These are phyloP conservation scores for Bimastos eiseni DNA, from an alignment of 2,888 invertebrate genomes.

Conservation along the genomic window DNA sequence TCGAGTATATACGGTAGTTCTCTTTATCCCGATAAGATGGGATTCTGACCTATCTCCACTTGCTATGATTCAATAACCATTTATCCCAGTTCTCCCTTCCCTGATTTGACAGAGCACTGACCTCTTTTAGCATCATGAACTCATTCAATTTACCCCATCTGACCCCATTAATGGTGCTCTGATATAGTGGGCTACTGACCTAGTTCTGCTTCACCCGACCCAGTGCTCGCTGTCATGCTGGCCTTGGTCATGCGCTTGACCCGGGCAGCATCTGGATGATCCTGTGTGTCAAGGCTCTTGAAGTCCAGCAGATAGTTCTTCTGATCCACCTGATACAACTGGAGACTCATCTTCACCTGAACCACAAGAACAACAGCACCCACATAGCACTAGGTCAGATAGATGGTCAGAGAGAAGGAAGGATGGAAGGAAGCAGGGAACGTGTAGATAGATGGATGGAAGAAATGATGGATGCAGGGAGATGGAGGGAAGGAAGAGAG, in stretches of 20 bases:
- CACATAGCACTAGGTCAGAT: neutral
- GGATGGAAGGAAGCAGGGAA: neutral
- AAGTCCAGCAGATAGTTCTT: slow-evolving; percentile 96
- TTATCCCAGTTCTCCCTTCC: neutral
- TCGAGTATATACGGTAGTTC: no score
- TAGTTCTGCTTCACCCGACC: neutral
- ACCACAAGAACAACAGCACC: slow-evolving; percentile 27
- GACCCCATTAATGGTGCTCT: neutral
- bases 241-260: slow-evolving; percentile 45
- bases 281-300: slow-evolving; percentile 72
- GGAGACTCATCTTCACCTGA: slow-evolving; percentile 87
- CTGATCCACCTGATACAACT: slow-evolving; percentile 97
- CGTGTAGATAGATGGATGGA: neutral
- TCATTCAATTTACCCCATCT: neutral
- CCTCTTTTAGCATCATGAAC: neutral
- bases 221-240: slow-evolving; percentile 37
- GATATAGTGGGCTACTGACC: neutral
- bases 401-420: neutral
- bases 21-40: neutral
- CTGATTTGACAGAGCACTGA: neutral
- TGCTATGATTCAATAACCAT: neutral
- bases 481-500: no score
- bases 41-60: no score
- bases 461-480: neutral
- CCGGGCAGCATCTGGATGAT: slow-evolving; percentile 46